These are phyloP conservation scores for Gallinago stenura DNA, from an alignment of 2,797 vertebrate species.

Conservation along the genomic window DNA sequence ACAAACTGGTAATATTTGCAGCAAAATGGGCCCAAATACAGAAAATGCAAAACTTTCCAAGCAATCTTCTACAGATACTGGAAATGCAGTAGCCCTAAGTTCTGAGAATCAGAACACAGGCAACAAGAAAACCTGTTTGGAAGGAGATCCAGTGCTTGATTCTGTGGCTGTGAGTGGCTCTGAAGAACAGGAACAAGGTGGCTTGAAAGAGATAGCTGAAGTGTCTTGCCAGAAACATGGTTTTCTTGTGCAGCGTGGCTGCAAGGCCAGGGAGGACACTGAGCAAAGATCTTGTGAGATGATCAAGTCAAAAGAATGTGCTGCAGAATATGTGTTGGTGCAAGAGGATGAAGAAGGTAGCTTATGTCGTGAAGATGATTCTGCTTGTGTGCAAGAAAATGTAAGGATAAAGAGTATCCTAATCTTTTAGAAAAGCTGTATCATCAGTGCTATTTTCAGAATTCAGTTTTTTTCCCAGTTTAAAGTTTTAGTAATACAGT, in stretches of 20 bases:
- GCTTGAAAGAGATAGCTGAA: neutral
- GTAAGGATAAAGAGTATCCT: constrained; percentile 1
- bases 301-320: neutral
- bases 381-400: neutral
- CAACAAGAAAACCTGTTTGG: constrained; percentile 22
- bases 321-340: constrained; percentile 81
- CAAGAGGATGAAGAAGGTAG: constrained; percentile 69
- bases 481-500: neutral
- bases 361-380: neutral
- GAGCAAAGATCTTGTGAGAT: neutral
- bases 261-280: neutral
- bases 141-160: constrained; percentile 33
- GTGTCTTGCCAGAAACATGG: constrained; percentile 19
- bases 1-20: neutral
- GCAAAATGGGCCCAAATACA: neutral
- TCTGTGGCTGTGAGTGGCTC: neutral
- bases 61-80: neutral
- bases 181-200: neutral
- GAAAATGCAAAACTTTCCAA: neutral
- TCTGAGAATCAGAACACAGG: neutral
- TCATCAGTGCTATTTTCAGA: neutral
- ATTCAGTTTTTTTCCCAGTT: neutral
- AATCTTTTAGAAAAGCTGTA: neutral
- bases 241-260: neutral
- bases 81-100: neutral